These are phyloP conservation scores for Ommatoiulus sabulosus DNA, from an alignment of 2,888 invertebrate species.

Conservation along the genomic window DNA sequence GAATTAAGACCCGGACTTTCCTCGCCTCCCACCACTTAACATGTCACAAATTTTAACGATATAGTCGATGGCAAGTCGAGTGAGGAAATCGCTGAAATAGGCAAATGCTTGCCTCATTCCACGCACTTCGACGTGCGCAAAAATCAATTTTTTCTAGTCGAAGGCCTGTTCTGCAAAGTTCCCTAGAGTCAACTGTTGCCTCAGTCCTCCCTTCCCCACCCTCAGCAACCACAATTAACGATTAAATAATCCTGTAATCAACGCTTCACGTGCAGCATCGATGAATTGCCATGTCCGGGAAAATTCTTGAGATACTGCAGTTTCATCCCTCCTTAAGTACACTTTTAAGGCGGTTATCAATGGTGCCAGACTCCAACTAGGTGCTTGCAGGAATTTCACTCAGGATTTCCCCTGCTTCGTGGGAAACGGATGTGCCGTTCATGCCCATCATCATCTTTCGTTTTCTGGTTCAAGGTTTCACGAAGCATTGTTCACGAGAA, in stretches of 20 bases:
- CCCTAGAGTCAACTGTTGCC: slow-evolving; percentile 8
- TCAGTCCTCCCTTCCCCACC: neutral
- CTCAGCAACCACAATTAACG: slow-evolving; percentile 19
- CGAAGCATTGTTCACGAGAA: too few relatives aligned
- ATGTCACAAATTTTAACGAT: slow-evolving; percentile 30
- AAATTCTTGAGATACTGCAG: neutral
- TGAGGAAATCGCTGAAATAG: neutral
- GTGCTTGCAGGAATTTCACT: too few relatives aligned
- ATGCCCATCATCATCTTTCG: neutral
- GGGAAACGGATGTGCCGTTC: neutral
- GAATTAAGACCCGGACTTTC: neutral
- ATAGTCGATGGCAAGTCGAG: neutral
- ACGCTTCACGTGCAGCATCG: slow-evolving; percentile 18
- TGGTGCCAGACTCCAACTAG: neutral
- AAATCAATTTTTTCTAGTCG: slow-evolving; percentile 3
- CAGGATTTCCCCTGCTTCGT: neutral
- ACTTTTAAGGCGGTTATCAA: slow-evolving; percentile 34
- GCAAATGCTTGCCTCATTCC: neutral
- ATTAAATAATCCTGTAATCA: slow-evolving; percentile 35
- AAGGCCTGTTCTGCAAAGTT: neutral
- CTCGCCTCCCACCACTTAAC: slow-evolving; percentile 40
- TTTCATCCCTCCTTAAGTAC: neutral
- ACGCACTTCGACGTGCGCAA: neutral
- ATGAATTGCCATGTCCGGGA: neutral
- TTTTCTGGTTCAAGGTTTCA: neutral